A percentile compares a stretch with the other conserved stretches of the same genome.
These are phyloP conservation scores for Drosophila repletoides DNA, from an alignment of 1,140 invertebrate species.

Conservation along the genomic window DNA sequence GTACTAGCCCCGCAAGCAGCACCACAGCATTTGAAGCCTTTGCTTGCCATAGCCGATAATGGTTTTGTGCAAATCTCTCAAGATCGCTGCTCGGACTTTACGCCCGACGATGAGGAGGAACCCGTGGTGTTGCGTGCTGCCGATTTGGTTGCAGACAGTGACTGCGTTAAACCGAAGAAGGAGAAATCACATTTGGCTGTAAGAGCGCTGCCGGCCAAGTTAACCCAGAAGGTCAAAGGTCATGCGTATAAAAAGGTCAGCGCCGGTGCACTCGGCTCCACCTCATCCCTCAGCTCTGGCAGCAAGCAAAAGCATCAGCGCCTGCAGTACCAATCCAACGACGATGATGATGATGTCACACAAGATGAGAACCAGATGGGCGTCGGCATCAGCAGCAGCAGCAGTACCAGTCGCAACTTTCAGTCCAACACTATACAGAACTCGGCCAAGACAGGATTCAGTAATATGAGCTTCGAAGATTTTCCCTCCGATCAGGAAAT, in stretches of 20 bases:
- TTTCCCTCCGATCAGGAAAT: slow-evolving; percentile 87
- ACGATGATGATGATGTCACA: slow-evolving; percentile 63
- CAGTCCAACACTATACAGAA: slow-evolving; percentile 81
- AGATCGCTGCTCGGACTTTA: slow-evolving; percentile 79
- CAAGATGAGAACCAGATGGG: slow-evolving; percentile 48
- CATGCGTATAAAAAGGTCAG: slow-evolving; percentile 73
- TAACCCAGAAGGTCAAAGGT: slow-evolving; percentile 78
- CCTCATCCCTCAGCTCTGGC: slow-evolving; percentile 62
- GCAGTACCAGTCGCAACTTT: slow-evolving; percentile 54
- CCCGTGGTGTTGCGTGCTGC: slow-evolving; percentile 73
- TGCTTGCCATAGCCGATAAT: slow-evolving; percentile 81
- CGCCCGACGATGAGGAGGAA: slow-evolving; percentile 81
- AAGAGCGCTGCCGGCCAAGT: slow-evolving; percentile 71
- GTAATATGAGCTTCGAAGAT: slow-evolving; percentile 92
- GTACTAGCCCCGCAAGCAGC: slow-evolving; percentile 2
- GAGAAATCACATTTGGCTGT: slow-evolving; percentile 79
- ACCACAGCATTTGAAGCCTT: slow-evolving; percentile 41
- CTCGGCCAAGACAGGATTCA: slow-evolving; percentile 85
- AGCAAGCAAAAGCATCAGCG: slow-evolving; percentile 79
- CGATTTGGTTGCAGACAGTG: slow-evolving; percentile 53
- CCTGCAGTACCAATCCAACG: slow-evolving; percentile 72
- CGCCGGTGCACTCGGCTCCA: slow-evolving; percentile 58
- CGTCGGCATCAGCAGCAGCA: slow-evolving; percentile 33
- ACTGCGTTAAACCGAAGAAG: slow-evolving; percentile 65
- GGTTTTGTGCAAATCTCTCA: slow-evolving; percentile 79